Evolutionary conservation across 2,113 vertebrate species (phyloP), one percentile per base, ranked within the genome.

Genomic region (Machaerirhynchus nigripectus): DNA sequence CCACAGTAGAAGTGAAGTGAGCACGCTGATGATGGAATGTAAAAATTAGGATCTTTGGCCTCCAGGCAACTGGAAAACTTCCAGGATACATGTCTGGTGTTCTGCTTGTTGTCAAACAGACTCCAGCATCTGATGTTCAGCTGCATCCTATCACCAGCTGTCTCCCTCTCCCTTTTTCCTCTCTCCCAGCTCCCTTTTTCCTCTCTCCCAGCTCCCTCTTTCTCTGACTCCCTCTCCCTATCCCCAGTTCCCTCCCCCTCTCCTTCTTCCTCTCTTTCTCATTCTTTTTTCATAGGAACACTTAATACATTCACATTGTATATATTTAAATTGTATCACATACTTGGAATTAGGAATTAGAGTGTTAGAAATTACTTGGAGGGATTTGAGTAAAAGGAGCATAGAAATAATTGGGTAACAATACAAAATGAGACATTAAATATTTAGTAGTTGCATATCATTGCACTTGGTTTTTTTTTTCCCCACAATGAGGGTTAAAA

Each of bases 121-220:
- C 35, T 35, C 16, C 10, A 53, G 4, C 24, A 27, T 59, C 30
- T 52, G 31, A 8, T 55, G 14, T 57, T 84, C 73, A 67, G 52
- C 42, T 86, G n/a, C 63, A 74, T 69, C 69, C 31, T 40, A 68
- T 69, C 33, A 42, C 20, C 65, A 60, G 49, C 47, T 89, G 14
- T 60, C 37, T 76, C 15, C 2, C 13, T 60, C 23, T 92, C 15
- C 3, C 17, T 71, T 39, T 50, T 49, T 59, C 10, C 14, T 28
- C 3, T 44, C 26, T 37, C 26, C n/a, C n/a, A n/a, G n/a, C n/a
- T n/a, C n/a, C n/a, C n/a, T n/a, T n/a, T n/a, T n/a, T n/a, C n/a
- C 14, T 28, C 3, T 55, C 4, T 0, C 15, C 7, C 14, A 30
- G 18, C 12, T 35, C 14, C 3, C 2, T 5, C 8, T 33, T n/a